Evolutionary conservation across 2,113 vertebrate species (phyloP).

Genomic region (Dicrurus megarhynchus): DNA sequence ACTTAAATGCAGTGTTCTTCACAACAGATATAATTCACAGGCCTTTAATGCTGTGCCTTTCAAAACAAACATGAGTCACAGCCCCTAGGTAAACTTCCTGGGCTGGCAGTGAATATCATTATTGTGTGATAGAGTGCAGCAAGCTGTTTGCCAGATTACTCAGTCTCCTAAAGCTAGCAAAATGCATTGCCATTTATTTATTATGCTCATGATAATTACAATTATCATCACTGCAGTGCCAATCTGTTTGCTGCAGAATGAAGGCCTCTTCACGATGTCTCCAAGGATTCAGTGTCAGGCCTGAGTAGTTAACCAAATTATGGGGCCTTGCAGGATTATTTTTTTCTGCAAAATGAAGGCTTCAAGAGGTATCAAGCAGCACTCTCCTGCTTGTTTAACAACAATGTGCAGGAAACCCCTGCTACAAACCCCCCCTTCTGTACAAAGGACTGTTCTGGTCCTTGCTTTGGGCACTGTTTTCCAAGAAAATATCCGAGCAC

Average conservation of each 20-base stretch:
- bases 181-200: constrained; percentile 55
- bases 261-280: constrained; percentile 54
- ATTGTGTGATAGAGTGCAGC: constrained; percentile 45
- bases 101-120: constrained; percentile 58
- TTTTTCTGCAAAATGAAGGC: not conserved
- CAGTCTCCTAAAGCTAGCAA: constrained; percentile 41
- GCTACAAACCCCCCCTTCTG: not conserved
- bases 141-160: constrained; percentile 59
- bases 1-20: constrained; percentile 59
- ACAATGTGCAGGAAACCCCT: not conserved
- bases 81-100: constrained; percentile 60
- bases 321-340: not conserved
- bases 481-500: not conserved
- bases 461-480: not conserved
- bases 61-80: constrained; percentile 68
- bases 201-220: constrained; percentile 54
- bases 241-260: constrained; percentile 49
- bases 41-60: constrained; percentile 49
- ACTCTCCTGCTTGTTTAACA: not conserved
- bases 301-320: constrained; percentile 47
- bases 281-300: constrained; percentile 25
- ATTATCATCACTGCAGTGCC: constrained; percentile 54
- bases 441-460: not conserved
- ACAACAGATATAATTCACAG: constrained; percentile 52
- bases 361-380: not conserved